phyloP scores from a whole-genome alignment of 2,113 vertebrate species.

The Lynx canadensis region DNA sequence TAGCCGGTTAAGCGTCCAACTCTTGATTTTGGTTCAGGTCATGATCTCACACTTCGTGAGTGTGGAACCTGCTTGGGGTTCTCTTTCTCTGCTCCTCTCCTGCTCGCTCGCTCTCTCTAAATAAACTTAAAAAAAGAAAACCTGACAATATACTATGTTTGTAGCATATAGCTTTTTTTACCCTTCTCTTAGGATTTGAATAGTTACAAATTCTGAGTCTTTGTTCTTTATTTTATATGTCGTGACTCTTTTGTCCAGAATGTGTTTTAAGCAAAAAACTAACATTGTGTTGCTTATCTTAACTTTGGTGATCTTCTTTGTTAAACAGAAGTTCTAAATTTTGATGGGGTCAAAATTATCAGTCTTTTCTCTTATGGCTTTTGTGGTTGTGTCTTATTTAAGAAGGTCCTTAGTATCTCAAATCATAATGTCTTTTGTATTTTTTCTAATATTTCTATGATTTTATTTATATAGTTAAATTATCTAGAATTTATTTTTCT shows the following conservation, averaged over 20 bases:
- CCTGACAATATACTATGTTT: not conserved
- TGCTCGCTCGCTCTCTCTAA: too few relatives aligned
- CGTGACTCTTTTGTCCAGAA: slow-evolving; percentile 10
- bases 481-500: slow-evolving; percentile 50
- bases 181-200: not conserved
- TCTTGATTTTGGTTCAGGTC: too few relatives aligned
- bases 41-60: too few relatives aligned
- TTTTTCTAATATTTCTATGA: not conserved
- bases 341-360: slow-evolving; percentile 7
- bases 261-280: slow-evolving; percentile 32
- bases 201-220: not conserved
- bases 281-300: not conserved
- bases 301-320: slow-evolving; percentile 40
- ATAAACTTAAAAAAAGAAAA: not conserved
- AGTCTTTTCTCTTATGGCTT: not conserved
- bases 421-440: not conserved
- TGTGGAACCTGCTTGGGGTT: too few relatives aligned
- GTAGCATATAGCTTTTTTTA: slow-evolving; percentile 3
- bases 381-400: slow-evolving; percentile 15
- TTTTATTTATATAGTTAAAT: slow-evolving; percentile 21
- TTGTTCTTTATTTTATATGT: slow-evolving; percentile 11
- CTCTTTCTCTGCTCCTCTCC: too few relatives aligned
- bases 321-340: slow-evolving; percentile 23
- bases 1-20: not conserved
- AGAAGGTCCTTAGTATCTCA: not conserved